Evolutionary conservation across 2,888 invertebrate species (phyloP).

Genomic region (Ornithoptera priamus): DNA sequence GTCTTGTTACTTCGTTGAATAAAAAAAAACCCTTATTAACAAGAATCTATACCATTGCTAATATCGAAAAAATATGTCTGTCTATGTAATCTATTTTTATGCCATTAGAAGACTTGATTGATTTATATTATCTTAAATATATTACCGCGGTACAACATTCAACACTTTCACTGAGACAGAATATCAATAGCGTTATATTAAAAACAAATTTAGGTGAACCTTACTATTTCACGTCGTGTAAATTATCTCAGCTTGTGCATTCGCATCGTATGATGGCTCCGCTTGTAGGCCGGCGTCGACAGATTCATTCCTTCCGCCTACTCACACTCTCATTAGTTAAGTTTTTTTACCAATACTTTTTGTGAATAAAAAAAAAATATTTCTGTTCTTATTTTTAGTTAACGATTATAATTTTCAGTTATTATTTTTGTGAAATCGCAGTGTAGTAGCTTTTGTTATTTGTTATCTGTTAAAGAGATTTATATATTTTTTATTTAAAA

Average conservation of each 20-base stretch:
- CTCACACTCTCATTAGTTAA: conserved; percentile 21
- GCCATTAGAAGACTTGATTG: too few relatives aligned
- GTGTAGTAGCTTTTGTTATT: too few relatives aligned
- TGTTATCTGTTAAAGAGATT: too few relatives aligned
- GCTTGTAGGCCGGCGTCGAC: conserved; percentile 21
- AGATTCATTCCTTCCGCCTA: conserved; percentile 28
- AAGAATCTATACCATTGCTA: too few relatives aligned
- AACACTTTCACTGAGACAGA: not conserved
- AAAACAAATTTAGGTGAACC: not conserved
- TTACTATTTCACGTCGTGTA: not conserved
- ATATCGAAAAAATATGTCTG: too few relatives aligned
- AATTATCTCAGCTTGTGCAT: conserved; percentile 15
- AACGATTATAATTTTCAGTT: not conserved
- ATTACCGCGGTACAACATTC: not conserved
- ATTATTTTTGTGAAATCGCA: not conserved
- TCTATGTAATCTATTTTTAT: too few relatives aligned
- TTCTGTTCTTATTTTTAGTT: not conserved
- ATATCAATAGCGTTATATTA: not conserved
- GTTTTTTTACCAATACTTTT: conserved; percentile 8
- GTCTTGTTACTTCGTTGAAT: too few relatives aligned
- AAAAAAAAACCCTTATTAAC: too few relatives aligned
- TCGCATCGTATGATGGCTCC: not conserved
- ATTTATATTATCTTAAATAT: too few relatives aligned
- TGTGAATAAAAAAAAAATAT: conserved; percentile 9
- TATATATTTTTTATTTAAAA: too few relatives aligned